Evolutionary conservation across 2,888 invertebrate species (phyloP).

Genomic region (Rotaria sp.): DNA sequence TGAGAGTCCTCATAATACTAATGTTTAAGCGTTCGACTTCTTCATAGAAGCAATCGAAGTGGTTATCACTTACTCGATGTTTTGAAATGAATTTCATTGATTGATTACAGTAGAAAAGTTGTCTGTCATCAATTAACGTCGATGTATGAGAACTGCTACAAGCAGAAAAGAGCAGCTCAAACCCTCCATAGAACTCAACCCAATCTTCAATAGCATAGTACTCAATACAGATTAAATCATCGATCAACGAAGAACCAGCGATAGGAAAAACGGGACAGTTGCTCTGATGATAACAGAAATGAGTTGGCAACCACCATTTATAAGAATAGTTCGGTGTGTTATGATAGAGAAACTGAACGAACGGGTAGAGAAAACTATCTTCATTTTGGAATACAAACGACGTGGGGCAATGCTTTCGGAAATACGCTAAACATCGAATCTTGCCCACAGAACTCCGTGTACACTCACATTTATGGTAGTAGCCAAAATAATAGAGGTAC

Average conservation of each 20-base stretch:
- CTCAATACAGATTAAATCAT: neutral
- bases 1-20: neutral
- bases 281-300: neutral
- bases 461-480: neutral
- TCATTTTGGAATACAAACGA: neutral
- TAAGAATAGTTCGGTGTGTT: neutral
- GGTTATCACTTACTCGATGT: neutral
- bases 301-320: neutral
- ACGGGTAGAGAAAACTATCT: neutral
- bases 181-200: neutral
- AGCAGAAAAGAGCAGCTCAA: neutral
- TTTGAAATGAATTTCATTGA: constrained; percentile 13
- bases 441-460: accelerated
- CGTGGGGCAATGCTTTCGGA: neutral
- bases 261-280: neutral
- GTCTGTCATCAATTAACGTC: neutral
- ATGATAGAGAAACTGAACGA: neutral
- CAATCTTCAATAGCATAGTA: neutral
- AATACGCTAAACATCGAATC: neutral
- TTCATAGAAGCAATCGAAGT: neutral
- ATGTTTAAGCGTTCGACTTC: neutral
- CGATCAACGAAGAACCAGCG: neutral
- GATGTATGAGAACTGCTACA: neutral
- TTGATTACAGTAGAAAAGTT: neutral
- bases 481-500: neutral